phyloP scores from a whole-genome alignment of 2,113 vertebrate genomes.

The Coreoperca whiteheadi region DNA sequence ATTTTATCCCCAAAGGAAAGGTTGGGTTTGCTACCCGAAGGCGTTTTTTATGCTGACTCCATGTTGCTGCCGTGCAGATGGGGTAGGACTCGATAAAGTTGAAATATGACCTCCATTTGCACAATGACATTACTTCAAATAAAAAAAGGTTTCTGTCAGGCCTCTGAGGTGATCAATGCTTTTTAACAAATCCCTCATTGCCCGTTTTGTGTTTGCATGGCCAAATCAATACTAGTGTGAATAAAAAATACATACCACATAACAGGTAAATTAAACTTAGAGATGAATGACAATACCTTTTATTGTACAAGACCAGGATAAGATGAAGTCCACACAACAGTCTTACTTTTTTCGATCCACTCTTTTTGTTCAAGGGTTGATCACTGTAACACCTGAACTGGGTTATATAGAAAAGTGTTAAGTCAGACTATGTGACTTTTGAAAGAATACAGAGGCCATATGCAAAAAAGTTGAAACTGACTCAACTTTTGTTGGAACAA shows the following conservation, averaged over 20 bases:
- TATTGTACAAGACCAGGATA: neutral
- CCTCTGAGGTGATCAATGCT: slow-evolving; percentile 72
- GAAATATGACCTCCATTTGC: slow-evolving; percentile 79
- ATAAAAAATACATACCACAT: slow-evolving; percentile 58
- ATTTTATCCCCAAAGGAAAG: slow-evolving; percentile 74
- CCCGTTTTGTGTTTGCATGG: slow-evolving; percentile 67
- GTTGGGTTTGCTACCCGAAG: slow-evolving; percentile 48
- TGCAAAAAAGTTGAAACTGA: neutral
- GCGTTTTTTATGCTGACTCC: slow-evolving; percentile 76
- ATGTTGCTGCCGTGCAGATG: slow-evolving; percentile 51
- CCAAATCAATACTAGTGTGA: slow-evolving; percentile 65
- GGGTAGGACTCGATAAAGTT: slow-evolving; percentile 74
- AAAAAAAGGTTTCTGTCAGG: slow-evolving; percentile 67
- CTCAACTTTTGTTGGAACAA: neutral
- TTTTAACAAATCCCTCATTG: slow-evolving; percentile 57
- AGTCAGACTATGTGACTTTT: neutral
- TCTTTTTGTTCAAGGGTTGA: neutral
- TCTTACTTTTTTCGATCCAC: slow-evolving; percentile 1
- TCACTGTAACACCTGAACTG: neutral
- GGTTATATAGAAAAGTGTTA: neutral
- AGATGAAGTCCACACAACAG: neutral
- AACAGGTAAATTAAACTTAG: slow-evolving; percentile 45
- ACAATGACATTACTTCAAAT: slow-evolving; percentile 71
- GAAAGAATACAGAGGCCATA: no score
- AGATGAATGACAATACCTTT: slow-evolving; percentile 36